Evolutionary conservation across 30 jellyfish, hydroid and myxozoan genomes (phyloP), one percentile per base, ranked within the genome.

Genomic region (Pelagia noctiluca): DNA sequence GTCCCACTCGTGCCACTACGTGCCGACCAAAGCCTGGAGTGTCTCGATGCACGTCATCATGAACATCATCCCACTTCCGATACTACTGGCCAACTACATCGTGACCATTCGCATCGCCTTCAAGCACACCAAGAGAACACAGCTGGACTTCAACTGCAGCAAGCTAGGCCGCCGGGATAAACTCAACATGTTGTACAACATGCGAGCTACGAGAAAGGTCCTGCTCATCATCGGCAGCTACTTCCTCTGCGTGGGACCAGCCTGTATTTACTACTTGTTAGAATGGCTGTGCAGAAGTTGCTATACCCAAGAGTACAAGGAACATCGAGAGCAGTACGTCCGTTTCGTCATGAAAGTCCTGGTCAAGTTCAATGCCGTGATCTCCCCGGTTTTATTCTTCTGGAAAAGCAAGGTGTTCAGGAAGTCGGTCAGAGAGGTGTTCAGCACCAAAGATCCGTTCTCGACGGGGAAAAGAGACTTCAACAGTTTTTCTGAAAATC

Each of bases 141-240:
- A 54, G 18, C n/a, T 26, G 42, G 42, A 25, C 35, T 19, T 63
- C 35, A 72, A 50, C 30, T 11, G 53, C 21, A 70, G 62, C 66
- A 19, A 35, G 29, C 61, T 36, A 53, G 50, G 76, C 30, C 77
- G 88, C 8, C 60, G 74, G 30, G 90, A 78, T 16, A 75, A 83
- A 63, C 42, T 75, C 22, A 33, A 66, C 46, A 68, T 69, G 25
- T 0, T 86, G 0, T 71, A 76, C 76, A 70, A 87, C 22, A 71
- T 89, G 60, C 87, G 91, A 30, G 97, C 97, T 4, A 89, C 97
- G n/a, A 86, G 64, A 65, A 89, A 75, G 42, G 89, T 82, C 47
- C 62, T 63, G 24, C 48, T 76, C 76, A 82, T 89, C 61, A 81
- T 89, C 75, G 97, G 97, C 13, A 52, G 95, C 34, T 89, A 80